Conservation (phyloP, 2,888 invertebrate genomes). For the Perizoma flavofasciatum region DNA sequence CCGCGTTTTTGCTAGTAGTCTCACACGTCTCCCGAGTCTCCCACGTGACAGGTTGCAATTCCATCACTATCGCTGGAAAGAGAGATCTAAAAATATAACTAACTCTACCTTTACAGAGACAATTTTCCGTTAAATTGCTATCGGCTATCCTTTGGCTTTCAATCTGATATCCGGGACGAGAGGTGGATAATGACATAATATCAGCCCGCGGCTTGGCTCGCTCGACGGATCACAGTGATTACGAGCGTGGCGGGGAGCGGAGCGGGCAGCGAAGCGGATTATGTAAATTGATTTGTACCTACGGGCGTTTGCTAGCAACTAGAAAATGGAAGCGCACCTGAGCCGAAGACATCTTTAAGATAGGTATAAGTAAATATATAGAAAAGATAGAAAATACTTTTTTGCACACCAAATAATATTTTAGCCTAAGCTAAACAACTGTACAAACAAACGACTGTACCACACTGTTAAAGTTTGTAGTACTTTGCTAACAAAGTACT, state of each 20-base stretch:
- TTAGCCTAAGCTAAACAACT: too few species aligned
- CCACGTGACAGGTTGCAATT: too few species aligned
- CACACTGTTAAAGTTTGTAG: too few species aligned
- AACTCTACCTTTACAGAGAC: constrained; percentile 27
- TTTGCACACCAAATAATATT: too few species aligned
- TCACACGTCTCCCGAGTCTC: too few species aligned
- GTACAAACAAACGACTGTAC: too few species aligned
- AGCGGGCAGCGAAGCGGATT: constrained; percentile 49
- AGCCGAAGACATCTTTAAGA: constrained; percentile 16
- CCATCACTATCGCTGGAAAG: too few species aligned
- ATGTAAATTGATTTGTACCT: constrained; percentile 67
- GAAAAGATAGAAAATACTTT: not conserved
- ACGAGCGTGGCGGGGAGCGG: constrained; percentile 55
- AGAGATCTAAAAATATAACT: too few species aligned
- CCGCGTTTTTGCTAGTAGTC: too few species aligned
- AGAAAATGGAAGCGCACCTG: constrained; percentile 46
- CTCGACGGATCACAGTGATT: constrained; percentile 64
- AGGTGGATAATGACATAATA: constrained; percentile 74
- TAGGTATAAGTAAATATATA: not conserved
- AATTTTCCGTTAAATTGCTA: constrained; percentile 36
- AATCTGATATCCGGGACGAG: constrained; percentile 58
- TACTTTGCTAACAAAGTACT: too few species aligned
- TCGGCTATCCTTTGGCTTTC: constrained; percentile 58
- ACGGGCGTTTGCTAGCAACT: constrained; percentile 42
- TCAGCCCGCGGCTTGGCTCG: constrained; percentile 61